phyloP scores from a whole-genome alignment of 2,888 invertebrate species.

The Endotricha flammealis region DNA sequence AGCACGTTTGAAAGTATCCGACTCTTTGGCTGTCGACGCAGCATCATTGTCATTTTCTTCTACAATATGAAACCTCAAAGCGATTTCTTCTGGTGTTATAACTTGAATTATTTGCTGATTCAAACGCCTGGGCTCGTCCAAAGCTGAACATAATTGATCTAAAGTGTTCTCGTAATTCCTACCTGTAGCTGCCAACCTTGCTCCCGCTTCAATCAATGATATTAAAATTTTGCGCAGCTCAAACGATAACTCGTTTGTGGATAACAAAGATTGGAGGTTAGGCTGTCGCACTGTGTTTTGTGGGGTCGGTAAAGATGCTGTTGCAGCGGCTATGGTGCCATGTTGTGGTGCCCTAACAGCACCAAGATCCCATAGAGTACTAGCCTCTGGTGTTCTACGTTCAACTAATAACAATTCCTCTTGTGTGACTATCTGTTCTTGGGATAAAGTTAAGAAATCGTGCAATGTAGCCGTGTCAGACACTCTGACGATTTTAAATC shows the following conservation, averaged over 20 bases:
- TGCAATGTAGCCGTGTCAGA: conserved; percentile 55
- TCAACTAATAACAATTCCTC: conserved; percentile 62
- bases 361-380: conserved; percentile 62
- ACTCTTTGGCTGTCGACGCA: conserved; percentile 16
- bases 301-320: conserved; percentile 54
- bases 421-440: conserved; percentile 54
- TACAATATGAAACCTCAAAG: conserved; percentile 36
- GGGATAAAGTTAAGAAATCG: conserved; percentile 56
- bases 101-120: conserved; percentile 48
- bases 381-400: conserved; percentile 54
- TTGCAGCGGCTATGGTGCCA: conserved; percentile 60
- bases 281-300: conserved; percentile 50
- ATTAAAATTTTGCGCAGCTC: conserved; percentile 64
- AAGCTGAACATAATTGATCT: conserved; percentile 53
- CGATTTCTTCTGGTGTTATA: conserved; percentile 62
- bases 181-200: conserved; percentile 59
- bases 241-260: conserved; percentile 62
- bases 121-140: conserved; percentile 48
- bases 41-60: conserved; percentile 23
- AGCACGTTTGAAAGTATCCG: conserved; percentile 46
- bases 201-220: conserved; percentile 66
- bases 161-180: conserved; percentile 59
- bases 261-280: conserved; percentile 59
- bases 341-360: conserved; percentile 59
- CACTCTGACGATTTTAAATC: conserved; percentile 62